Base-by-base conservation (phyloP, 1,140 invertebrate species). In the Octopus sinensis region DNA sequence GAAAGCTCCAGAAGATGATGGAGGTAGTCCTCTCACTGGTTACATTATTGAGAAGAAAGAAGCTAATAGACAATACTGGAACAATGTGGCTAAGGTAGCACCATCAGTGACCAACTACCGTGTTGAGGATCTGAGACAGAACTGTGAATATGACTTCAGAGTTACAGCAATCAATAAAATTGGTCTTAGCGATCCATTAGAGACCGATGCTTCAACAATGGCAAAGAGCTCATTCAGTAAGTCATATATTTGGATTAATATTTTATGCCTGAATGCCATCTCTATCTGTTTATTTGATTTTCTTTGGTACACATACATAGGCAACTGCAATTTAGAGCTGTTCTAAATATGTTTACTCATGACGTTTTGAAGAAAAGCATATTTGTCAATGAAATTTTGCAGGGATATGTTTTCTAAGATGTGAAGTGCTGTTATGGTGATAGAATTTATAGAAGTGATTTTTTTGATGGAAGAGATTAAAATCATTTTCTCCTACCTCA, bases 151-250 rank as follows among this genome's bases (percentile, higher is more conserved):
- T 90, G 94, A 94, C 85, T 99, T 99, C 93, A 93, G 97, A 80
- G 93, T 99, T 0, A 93, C 95, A 75, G 98, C 98, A 54, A 97
- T 99, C 90, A 99, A 99, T 92, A 97, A 98, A 86, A 97, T 98
- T 86, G 98, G 98, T 4, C 91, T 97, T 7, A 97, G 96, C 53
- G 95, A 97, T 80, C 96, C 97, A 52, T 89, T 98, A 7, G 95
- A 96, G 84, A 95, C 95, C 82, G 93, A 94, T 17, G 87, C 88
- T 77, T 88, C 87, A 51, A 85, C 87, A 23, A 51, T 77, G 76
- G 88, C 89, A 73, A 91, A 91, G 85, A 86, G 88, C 86, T 89
- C 89, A 81, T 91, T 85, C 86, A 88, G 90, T 90, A 86, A 85
- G 85, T 80, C 13, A 10, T 17, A 43, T 43, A 43, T 43, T 43